A percentile compares a stretch with the other conserved stretches of the same genome.
These are phyloP conservation scores for Caenorhabditis sp. DNA, from an alignment of 2,888 invertebrate genomes.

Conservation along the genomic window DNA sequence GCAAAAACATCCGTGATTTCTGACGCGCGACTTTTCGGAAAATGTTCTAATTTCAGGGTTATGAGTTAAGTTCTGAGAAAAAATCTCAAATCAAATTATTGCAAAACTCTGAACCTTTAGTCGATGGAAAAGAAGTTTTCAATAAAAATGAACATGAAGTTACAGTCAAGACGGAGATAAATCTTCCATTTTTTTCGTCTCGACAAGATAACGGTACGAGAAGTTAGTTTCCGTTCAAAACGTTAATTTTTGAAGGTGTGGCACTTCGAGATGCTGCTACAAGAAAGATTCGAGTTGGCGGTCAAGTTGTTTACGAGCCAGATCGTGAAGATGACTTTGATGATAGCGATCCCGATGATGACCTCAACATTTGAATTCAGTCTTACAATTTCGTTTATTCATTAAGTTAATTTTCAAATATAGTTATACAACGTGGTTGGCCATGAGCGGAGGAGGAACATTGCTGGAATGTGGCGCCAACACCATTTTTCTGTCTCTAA, in stretches of 20 bases:
- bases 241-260: slow-evolving; percentile 64
- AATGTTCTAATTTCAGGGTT: no score
- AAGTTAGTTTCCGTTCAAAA: background rate
- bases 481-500: slow-evolving; percentile 72
- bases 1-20: no score
- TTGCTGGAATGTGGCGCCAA: slow-evolving; percentile 65
- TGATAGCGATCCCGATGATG: slow-evolving; percentile 81
- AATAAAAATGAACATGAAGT: no score
- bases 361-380: slow-evolving; percentile 71
- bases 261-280: slow-evolving; percentile 84
- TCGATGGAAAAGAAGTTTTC: no score
- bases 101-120: no score
- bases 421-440: background rate
- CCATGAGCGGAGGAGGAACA: slow-evolving; percentile 51
- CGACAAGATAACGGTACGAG: background rate
- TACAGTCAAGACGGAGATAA: no score
- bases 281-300: slow-evolving; percentile 86
- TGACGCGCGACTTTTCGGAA: no score
- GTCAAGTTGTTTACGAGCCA: slow-evolving; percentile 78
- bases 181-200: slow-evolving; percentile 70
- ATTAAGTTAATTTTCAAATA: background rate
- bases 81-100: no score
- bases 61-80: no score
- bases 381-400: background rate
- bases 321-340: slow-evolving; percentile 80